A percentile compares a stretch with the other conserved stretches of the same genome.
phyloP scores from a whole-genome alignment of 2,888 invertebrate genomes.

The Epirrhoe alternata region DNA sequence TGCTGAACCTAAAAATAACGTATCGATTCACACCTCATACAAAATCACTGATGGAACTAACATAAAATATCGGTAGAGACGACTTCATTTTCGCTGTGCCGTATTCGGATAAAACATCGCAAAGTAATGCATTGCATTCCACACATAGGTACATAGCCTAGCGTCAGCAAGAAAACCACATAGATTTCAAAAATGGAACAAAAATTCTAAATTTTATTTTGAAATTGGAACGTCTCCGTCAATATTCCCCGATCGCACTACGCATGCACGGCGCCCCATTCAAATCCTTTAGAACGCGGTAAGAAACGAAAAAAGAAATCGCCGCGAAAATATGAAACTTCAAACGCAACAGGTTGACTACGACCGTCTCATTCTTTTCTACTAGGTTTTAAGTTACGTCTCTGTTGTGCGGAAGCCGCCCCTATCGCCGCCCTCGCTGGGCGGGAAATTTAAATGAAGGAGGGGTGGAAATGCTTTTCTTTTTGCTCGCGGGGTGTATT shows the following conservation, averaged over 20 bases:
- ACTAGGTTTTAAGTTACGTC: constrained; percentile 76
- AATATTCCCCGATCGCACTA: constrained; percentile 74
- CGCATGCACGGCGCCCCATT: constrained; percentile 77
- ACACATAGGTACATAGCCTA: neutral
- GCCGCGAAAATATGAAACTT: constrained; percentile 79
- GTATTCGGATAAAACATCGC: no score
- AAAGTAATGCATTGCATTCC: no score
- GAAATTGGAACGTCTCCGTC: constrained; percentile 67
- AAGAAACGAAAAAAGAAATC: constrained; percentile 80
- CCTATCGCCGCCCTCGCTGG: constrained; percentile 81
- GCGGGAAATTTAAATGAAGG: constrained; percentile 83
- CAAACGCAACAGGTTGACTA: constrained; percentile 82
- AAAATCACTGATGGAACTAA: no score
- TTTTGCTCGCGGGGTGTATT: constrained; percentile 82
- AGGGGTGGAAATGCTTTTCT: constrained; percentile 83
- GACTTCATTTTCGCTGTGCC: no score
- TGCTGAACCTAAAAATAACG: no score
- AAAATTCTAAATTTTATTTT: constrained; percentile 37
- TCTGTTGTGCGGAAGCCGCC: constrained; percentile 81
- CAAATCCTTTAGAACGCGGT: constrained; percentile 73
- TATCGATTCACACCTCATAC: no score
- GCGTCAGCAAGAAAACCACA: neutral
- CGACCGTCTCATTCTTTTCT: constrained; percentile 83
- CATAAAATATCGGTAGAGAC: no score
- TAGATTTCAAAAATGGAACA: constrained; percentile 12